Conservation (phyloP, 2,888 invertebrate genomes). For the Orchestes rusci region DNA sequence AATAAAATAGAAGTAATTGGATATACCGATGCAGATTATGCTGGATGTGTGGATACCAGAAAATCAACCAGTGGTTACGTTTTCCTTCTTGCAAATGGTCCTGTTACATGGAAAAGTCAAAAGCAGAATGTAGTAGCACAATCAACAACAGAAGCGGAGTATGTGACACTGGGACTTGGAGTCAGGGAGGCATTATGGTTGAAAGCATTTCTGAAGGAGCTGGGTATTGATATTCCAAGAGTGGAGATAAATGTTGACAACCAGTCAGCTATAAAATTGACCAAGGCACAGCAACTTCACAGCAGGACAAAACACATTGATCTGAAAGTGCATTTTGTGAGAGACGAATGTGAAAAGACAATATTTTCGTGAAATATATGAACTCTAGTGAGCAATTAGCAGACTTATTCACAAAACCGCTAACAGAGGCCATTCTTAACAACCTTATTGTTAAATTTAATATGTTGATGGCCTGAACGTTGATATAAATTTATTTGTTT, state of each 20-base stretch:
- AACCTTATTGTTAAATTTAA: no score
- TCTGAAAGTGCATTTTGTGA: neutral
- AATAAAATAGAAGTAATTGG: neutral
- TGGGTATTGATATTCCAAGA: neutral
- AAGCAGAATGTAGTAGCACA: conserved; percentile 9
- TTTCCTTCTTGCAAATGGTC: conserved; percentile 4
- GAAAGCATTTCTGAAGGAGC: conserved; percentile 2
- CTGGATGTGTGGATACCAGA: conserved; percentile 6
- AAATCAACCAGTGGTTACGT: conserved; percentile 13
- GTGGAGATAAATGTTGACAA: conserved; percentile 5
- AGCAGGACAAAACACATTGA: conserved; percentile 8
- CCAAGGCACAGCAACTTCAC: conserved; percentile 2
- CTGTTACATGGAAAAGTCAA: conserved; percentile 6
- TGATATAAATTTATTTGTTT: no score
- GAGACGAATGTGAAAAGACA: neutral
- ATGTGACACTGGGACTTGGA: conserved; percentile 6
- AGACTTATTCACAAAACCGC: no score
- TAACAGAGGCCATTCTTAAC: no score
- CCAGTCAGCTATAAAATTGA: conserved; percentile 9
- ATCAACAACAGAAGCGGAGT: conserved; percentile 17
- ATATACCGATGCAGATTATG: conserved; percentile 15
- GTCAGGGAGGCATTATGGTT: conserved; percentile 12
- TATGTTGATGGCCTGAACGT: no score
- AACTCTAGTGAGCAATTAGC: no score
- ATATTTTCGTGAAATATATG: no score